These are phyloP conservation scores for Melanotus villosus DNA, from an alignment of 2,888 invertebrate species.

Conservation along the genomic window DNA sequence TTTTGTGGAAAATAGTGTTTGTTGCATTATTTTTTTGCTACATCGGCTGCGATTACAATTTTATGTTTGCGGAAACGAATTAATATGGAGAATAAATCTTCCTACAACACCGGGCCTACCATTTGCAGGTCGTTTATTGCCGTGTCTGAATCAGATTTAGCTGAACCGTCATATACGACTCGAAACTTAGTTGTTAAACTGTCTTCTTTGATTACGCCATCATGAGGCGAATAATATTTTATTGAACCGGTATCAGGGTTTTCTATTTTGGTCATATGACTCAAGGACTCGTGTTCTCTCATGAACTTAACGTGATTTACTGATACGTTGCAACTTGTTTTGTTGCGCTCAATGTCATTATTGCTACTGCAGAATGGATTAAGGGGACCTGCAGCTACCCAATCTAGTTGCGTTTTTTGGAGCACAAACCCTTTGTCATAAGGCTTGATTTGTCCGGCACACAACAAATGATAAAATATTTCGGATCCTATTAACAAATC, in stretches of 20 bases:
- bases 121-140: no score
- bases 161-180: no score
- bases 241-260: neutral
- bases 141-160: no score
- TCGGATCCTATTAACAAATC: slow-evolving; percentile 33
- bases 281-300: slow-evolving; percentile 16
- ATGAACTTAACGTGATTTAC: slow-evolving; percentile 31
- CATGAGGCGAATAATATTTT: slow-evolving; percentile 54
- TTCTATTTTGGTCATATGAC: slow-evolving; percentile 17
- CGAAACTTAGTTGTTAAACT: no score
- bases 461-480: slow-evolving; percentile 23
- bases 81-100: no score
- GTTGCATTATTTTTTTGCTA: no score
- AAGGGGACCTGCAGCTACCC: slow-evolving; percentile 23
- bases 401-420: slow-evolving; percentile 39
- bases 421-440: slow-evolving; percentile 6
- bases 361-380: slow-evolving; percentile 31
- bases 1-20: no score
- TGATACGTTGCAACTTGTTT: slow-evolving; percentile 42
- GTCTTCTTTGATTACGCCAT: slow-evolving; percentile 56
- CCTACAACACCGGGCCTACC: no score
- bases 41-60: no score
- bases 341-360: slow-evolving; percentile 44
- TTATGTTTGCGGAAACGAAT: no score
- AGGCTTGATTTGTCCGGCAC: slow-evolving; percentile 29